Base-by-base conservation (phyloP, 1,140 invertebrate species). In the Papilio xuthus region DNA sequence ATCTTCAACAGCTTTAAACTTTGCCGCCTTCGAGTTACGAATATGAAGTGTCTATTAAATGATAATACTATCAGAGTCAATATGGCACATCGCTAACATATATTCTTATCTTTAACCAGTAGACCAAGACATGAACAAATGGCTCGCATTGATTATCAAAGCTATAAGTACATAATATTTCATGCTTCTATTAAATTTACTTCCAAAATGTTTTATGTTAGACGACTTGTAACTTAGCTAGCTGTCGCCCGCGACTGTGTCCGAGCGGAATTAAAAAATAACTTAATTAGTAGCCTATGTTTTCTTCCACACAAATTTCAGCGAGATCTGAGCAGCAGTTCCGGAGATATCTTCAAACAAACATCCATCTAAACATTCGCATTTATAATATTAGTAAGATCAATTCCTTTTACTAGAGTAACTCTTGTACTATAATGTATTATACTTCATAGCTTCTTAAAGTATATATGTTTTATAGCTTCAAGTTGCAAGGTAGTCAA, bases 1-100 rank as follows among this genome's bases (percentile, higher is more conserved):
- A 67, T 67, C 60, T 67, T 67, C 26, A 67, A 67, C 18, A 28
- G 60, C 60, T 67, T 67, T 67, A 67, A 67, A 67, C 60, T 67
- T 60, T 67, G 26, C 60, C 60, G 60, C 60, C 13, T 12, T 67
- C 26, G 26, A 67, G 60, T 67, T 67, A 13, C 60, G 28, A 28
- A 32, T 67, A 6, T 67, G 60, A 67, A 67, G 60, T 67, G 60
- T 28, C 23, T 67, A 67, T 0, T 50, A 50, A 32, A 13, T 67
- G 60, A 67, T 67, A 67, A 67, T 67, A 67, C 28, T 63, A 63
- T 67, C 60, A 67, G 10, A 63, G 26, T 67, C 26, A 67, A 67
- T 67, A 67, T 67, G 60, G 60, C 60, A 67, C 60, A 67, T 67
- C 60, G 60, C 26, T 67, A 67, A 28, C 26, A 67, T 15, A 67